Percentiles rank a stretch among this genome's conserved stretches.
These are phyloP conservation scores for Etia nguti DNA, from an alignment of 2,113 vertebrate species.

Conservation along the genomic window DNA sequence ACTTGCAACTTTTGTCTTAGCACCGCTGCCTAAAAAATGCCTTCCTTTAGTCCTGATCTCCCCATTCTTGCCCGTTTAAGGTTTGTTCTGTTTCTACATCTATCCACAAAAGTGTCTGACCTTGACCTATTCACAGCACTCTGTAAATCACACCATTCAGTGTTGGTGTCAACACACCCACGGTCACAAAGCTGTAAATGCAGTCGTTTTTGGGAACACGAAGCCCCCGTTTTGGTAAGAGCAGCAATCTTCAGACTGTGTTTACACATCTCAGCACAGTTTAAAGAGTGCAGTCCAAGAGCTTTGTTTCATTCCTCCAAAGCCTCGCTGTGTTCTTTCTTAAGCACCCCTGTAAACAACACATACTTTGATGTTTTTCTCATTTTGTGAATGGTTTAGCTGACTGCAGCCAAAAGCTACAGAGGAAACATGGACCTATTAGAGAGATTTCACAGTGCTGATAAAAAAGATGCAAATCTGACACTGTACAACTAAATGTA, in stretches of 20 bases:
- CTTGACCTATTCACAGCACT: not conserved
- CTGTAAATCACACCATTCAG: not conserved
- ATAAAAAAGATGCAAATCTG: not conserved
- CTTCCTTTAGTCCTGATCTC: not conserved
- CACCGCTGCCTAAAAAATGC: not conserved
- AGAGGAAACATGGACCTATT: not conserved
- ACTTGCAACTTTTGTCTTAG: not conserved
- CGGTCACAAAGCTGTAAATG: not conserved
- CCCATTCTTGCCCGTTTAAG: not conserved
- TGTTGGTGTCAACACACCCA: not conserved
- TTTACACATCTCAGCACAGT: slow-evolving; percentile 32
- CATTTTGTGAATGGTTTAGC: not conserved
- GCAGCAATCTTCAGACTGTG: not conserved
- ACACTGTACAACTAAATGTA: not conserved
- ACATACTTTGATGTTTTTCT: not conserved
- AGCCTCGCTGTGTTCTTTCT: not conserved
- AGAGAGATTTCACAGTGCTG: not conserved
- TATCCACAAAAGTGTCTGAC: not conserved
- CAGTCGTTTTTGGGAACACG: not conserved
- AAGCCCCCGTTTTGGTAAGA: not conserved
- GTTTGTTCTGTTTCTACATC: not conserved
- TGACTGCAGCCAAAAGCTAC: not conserved
- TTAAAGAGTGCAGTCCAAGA: not conserved
- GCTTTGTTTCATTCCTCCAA: not conserved
- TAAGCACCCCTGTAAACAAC: slow-evolving; percentile 2